These are phyloP conservation scores for Drosophila mercatorum DNA, from an alignment of 2,888 invertebrate species.

Conservation along the genomic window DNA sequence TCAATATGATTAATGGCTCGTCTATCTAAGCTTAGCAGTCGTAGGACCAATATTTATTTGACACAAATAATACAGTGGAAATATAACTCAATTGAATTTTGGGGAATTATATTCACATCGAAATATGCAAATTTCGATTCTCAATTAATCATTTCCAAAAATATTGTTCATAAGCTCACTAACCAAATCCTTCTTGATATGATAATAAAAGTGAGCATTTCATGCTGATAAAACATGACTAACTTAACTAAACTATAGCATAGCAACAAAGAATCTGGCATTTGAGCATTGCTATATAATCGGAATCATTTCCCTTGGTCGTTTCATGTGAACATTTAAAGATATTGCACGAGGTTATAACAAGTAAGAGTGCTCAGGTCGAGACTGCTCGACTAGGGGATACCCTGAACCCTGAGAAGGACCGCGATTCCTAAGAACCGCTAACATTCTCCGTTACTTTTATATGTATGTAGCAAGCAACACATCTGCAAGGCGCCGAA, in stretches of 20 bases:
- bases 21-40: slow-evolving; percentile 7
- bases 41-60: not conserved
- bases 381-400: too few species aligned
- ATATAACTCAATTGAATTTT: not conserved
- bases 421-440: too few species aligned
- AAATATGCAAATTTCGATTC: not conserved
- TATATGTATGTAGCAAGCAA: too few species aligned
- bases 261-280: too few species aligned
- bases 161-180: not conserved
- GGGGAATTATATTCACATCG: not conserved
- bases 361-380: too few species aligned
- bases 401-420: too few species aligned
- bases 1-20: slow-evolving; percentile 49
- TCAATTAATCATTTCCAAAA: not conserved
- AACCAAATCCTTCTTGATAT: not conserved
- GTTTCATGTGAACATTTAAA: too few species aligned
- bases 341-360: too few species aligned
- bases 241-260: not conserved
- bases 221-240: not conserved
- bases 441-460: too few species aligned
- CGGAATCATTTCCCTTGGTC: too few species aligned
- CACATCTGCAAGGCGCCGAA: too few species aligned
- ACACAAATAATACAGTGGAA: not conserved
- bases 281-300: too few species aligned
- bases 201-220: not conserved